Conservation (phyloP, 2,797 vertebrate species). For the Chrosomus eos region DNA sequence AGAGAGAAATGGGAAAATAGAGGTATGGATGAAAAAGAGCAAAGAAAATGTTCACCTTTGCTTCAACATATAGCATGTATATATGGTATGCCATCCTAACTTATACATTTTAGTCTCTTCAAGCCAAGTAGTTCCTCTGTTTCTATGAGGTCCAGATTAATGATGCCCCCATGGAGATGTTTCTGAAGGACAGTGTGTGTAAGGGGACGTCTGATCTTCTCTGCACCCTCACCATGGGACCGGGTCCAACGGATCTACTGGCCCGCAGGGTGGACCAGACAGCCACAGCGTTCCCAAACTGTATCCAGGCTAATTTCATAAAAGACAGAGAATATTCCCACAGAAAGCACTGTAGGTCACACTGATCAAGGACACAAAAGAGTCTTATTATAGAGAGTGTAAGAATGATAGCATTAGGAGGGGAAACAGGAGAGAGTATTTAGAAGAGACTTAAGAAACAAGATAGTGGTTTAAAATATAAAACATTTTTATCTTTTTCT, state of each 20-base stretch:
- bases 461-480: background rate
- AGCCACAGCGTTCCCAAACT: background rate
- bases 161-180: constrained; percentile 31
- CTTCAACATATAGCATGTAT: constrained; percentile 9
- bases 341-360: constrained; percentile 68
- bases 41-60: constrained; percentile 8
- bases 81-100: background rate
- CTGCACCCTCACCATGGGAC: constrained; percentile 30
- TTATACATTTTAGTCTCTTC: background rate
- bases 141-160: constrained; percentile 33
- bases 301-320: constrained; percentile 62
- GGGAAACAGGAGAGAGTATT: constrained; percentile 1
- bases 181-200: constrained; percentile 32
- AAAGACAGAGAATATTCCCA: constrained; percentile 66
- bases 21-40: background rate
- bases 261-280: constrained; percentile 36
- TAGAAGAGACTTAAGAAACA: constrained; percentile 2
- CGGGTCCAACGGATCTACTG: constrained; percentile 24
- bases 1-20: constrained; percentile 25
- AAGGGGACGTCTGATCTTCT: constrained; percentile 33
- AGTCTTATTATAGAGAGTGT: constrained; percentile 1
- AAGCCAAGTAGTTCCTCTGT: constrained; percentile 3
- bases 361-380: constrained; percentile 57
- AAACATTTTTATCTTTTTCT: background rate
- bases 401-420: constrained; percentile 14